These are phyloP conservation scores for Leptonema lineaticorne DNA, from an alignment of 1,140 invertebrate genomes.

Conservation along the genomic window DNA sequence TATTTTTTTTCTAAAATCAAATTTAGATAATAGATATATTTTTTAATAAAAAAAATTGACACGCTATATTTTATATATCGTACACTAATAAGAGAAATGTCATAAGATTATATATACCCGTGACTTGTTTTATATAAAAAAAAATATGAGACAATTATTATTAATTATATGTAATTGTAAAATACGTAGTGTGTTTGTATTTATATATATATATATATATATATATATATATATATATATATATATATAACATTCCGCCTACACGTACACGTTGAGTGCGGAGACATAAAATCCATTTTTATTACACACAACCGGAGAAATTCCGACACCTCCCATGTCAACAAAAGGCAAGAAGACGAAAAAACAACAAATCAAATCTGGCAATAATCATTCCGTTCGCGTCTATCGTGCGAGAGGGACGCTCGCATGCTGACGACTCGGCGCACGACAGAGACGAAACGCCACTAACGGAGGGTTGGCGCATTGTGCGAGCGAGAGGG, in stretches of 20 bases:
- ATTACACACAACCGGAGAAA: slow-evolving; percentile 16
- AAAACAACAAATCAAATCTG: slow-evolving; percentile 32
- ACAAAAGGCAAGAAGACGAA: slow-evolving; percentile 17
- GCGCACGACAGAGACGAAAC: not conserved
- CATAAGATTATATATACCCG: no score
- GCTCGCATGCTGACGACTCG: not conserved
- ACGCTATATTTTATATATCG: no score
- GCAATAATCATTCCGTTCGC: slow-evolving; percentile 19
- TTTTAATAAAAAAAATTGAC: no score
- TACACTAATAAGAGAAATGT: no score
- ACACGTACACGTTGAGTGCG: not conserved
- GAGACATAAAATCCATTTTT: slow-evolving; percentile 19
- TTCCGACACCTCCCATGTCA: slow-evolving; percentile 32
- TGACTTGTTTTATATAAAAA: no score
- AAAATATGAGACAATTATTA: no score
- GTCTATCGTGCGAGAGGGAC: not conserved
- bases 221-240: not conserved
- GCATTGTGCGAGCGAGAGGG: slow-evolving; percentile 1
- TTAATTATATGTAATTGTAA: no score
- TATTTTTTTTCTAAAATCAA: no score
- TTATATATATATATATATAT: not conserved
- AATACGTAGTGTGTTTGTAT: no score
- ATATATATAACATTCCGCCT: not conserved
- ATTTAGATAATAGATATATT: no score
- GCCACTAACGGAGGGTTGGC: not conserved